phyloP scores from a whole-genome alignment of 1,140 invertebrate species.

The Leptoteleia sp. region DNA sequence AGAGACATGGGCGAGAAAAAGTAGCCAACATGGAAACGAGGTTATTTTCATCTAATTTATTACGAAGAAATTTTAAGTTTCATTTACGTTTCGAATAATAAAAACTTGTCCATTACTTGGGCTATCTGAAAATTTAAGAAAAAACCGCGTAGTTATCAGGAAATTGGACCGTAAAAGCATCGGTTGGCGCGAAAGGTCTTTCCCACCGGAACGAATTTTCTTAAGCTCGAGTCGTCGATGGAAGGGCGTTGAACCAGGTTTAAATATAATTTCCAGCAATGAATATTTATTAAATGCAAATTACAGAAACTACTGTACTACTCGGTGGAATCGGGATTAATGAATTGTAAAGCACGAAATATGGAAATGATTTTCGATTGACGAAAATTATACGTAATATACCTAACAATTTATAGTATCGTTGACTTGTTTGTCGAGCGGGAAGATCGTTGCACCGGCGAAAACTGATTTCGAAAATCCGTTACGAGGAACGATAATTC shows the following conservation, averaged over 20 bases:
- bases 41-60: no score
- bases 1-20: no score
- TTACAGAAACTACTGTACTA: constrained; percentile 30
- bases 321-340: constrained; percentile 27
- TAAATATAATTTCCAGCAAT: constrained; percentile 36
- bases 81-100: no score
- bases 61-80: no score
- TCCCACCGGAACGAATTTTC: background rate
- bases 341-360: constrained; percentile 36
- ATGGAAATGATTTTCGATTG: constrained; percentile 35
- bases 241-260: constrained; percentile 9
- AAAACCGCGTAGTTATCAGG: no score
- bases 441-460: constrained; percentile 15
- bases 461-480: constrained; percentile 48
- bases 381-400: constrained; percentile 18
- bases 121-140: no score
- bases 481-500: constrained; percentile 52
- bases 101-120: no score
- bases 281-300: constrained; percentile 58
- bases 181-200: no score
- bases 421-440: constrained; percentile 28
- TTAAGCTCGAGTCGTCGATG: background rate
- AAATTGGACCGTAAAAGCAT: no score
- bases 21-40: no score
- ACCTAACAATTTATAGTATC: constrained; percentile 11